Base-by-base conservation (phyloP, 2,888 invertebrate species). In the Piscicola geometra region DNA sequence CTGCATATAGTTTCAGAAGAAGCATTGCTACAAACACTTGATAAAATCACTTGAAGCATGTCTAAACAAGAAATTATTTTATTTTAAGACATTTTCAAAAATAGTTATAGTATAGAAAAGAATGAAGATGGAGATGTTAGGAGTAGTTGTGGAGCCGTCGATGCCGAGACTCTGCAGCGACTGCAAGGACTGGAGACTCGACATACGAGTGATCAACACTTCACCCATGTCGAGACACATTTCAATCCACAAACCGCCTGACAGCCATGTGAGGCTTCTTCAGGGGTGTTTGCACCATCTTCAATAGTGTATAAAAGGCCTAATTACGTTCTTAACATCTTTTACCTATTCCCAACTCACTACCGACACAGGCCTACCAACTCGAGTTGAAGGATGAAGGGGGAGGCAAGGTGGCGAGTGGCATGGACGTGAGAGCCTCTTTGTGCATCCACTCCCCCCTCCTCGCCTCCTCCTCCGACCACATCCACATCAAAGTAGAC, bases 381-480 rank as follows among this genome's bases (percentile, higher is more conserved):
- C 60, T 56, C 21, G 50, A 47, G 21, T 15, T 21, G 50, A 47
- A 9, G 60, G 25, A 56, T 25, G n/a, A 25, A 56, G n/a, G 25
- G 25, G n/a, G 15, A 3, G 60, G 21, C 60, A 56, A 56, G 25
- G n/a, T 56, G n/a, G 60, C 60, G 3, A 56, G 60, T 56, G 60
- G 60, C 60, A 56, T 56, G 60, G 60, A 56, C 60, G 60, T 56
- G 5, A 56, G 25, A 56, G 60, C n/a, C n/a, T 56, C 60, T 25
- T 21, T 56, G 3, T 18, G 3, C 25, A 18, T 56, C 60, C n/a
- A 15, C 60, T 25, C 60, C 25, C n/a, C 60, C 21, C n/a, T 56
- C 25, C n/a, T 56, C 60, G n/a, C 21, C 60, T 3, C 60, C 25
- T 15, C 60, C 41, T 41, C 9, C 25, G n/a, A 56, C 60, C 25